phyloP scores from a whole-genome alignment of 53 echinoderm and acorn worm genomes.

The Arbacia lixula region DNA sequence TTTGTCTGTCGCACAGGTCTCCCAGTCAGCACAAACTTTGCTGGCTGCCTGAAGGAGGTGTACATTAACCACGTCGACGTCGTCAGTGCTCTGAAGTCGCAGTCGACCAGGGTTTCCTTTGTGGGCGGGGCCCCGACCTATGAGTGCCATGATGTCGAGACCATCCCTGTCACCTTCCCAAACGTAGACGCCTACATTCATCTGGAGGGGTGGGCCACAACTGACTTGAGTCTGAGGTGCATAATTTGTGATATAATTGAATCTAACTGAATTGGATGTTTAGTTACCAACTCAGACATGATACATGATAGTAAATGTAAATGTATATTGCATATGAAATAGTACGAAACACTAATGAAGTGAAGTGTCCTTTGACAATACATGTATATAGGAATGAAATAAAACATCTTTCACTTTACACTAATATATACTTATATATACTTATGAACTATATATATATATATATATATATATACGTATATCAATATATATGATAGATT shows the following conservation, averaged over 20 bases:
- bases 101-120: constrained; percentile 55
- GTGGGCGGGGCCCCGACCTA: constrained; percentile 64
- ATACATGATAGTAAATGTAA: too few species aligned
- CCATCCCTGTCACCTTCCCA: constrained; percentile 77
- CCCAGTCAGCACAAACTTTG: constrained; percentile 53
- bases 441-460: too few species aligned
- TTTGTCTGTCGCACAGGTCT: constrained; percentile 54
- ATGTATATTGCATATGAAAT: too few species aligned
- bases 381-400: too few species aligned
- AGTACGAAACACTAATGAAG: too few species aligned
- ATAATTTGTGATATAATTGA: not conserved
- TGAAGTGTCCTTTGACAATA: too few species aligned
- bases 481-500: too few species aligned
- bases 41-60: constrained; percentile 76
- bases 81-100: constrained; percentile 51
- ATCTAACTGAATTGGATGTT: not conserved
- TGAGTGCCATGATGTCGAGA: constrained; percentile 66
- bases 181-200: constrained; percentile 64
- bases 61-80: constrained; percentile 65
- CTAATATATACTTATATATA: too few species aligned
- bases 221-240: constrained; percentile 68
- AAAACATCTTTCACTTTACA: too few species aligned
- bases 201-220: constrained; percentile 64
- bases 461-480: too few species aligned
- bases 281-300: not conserved